These are phyloP conservation scores for Chrysomela aeneicollis DNA, from an alignment of 2,888 invertebrate genomes.

Conservation along the genomic window DNA sequence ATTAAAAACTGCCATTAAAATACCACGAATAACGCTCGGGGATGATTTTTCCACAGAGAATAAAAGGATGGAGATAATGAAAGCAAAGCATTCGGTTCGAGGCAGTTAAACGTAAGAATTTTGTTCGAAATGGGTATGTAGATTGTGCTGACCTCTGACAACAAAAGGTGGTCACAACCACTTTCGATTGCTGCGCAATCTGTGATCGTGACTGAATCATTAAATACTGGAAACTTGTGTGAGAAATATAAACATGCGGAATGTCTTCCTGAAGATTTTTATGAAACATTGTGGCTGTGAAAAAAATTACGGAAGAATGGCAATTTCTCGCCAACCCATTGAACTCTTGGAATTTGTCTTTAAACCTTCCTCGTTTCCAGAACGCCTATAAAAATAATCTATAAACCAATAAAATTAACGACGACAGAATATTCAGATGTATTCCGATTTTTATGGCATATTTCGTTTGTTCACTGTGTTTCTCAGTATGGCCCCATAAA, in stretches of 20 bases:
- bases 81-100: conserved; percentile 24
- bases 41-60: conserved; percentile 28
- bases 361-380: too few relatives aligned
- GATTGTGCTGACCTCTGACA: conserved; percentile 23
- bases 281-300: too few relatives aligned
- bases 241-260: conserved; percentile 16
- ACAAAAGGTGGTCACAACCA: conserved; percentile 13
- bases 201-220: conserved; percentile 16
- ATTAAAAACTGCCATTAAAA: conserved; percentile 54
- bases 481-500: conserved; percentile 32
- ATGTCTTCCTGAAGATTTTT: not conserved
- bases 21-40: conserved; percentile 49
- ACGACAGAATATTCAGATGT: not conserved
- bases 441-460: conserved; percentile 1
- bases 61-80: conserved; percentile 30
- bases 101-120: conserved; percentile 25
- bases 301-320: too few relatives aligned
- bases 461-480: conserved; percentile 17
- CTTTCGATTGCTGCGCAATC: conserved; percentile 11
- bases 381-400: not conserved
- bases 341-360: too few relatives aligned
- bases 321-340: too few relatives aligned
- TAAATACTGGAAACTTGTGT: not conserved
- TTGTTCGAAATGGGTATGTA: conserved; percentile 29
- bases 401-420: not conserved